Conservation (phyloP, 2,888 invertebrate species). For the Mythimna albipuncta region DNA sequence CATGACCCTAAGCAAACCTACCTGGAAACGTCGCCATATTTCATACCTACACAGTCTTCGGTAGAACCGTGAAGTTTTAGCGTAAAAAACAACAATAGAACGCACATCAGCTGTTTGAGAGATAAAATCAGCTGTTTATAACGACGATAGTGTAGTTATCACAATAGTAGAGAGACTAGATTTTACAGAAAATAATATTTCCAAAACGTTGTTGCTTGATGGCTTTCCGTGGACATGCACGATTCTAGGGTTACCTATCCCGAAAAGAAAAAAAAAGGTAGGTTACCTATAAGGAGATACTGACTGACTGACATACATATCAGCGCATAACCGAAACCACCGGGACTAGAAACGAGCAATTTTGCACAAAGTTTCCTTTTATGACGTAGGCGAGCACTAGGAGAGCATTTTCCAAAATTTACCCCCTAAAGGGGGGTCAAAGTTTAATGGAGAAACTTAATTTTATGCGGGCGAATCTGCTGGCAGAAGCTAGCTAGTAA, state of each 20-base stretch:
- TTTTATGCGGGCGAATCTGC: too few species aligned
- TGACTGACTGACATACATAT: too few species aligned
- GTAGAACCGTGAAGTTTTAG: constrained; percentile 34
- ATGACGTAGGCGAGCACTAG: too few species aligned
- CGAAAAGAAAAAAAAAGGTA: too few species aligned
- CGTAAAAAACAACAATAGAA: constrained; percentile 52
- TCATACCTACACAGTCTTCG: constrained; percentile 32
- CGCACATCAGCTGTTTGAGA: constrained; percentile 56
- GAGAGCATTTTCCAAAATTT: too few species aligned
- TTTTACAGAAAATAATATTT: constrained; percentile 15
- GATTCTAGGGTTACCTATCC: background rate
- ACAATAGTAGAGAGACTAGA: constrained; percentile 6
- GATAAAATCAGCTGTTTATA: constrained; percentile 55
- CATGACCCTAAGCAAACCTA: constrained; percentile 50
- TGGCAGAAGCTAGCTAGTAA: too few species aligned
- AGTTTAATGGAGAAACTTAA: too few species aligned
- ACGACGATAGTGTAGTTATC: constrained; percentile 5
- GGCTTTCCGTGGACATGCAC: background rate
- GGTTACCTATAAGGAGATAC: too few species aligned
- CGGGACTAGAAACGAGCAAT: too few species aligned
- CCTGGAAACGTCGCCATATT: constrained; percentile 44
- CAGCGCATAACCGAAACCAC: too few species aligned
- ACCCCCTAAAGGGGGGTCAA: too few species aligned
- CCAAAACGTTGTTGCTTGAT: background rate
- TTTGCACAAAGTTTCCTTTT: too few species aligned